Evolutionary conservation across 2,888 invertebrate species (phyloP), one percentile per base, ranked within the genome.

Genomic region (Smittia aterrima): DNA sequence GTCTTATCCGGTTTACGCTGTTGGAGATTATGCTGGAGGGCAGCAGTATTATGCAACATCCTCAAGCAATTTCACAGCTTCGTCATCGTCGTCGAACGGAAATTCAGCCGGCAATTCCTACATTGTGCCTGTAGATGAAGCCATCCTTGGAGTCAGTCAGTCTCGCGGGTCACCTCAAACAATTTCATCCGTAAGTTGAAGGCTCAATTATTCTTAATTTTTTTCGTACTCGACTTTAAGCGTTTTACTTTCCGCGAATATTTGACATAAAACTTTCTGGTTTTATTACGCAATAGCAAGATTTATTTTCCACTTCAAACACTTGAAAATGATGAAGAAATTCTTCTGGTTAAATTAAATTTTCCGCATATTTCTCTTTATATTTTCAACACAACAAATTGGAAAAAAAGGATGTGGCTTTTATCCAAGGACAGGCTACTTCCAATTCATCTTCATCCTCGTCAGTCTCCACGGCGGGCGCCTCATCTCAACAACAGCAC

Each of bases 1-100:
- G 89, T 87, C 89, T 79, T 90, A 90, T 85, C 91, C 92, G 75
- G 90, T 92, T 72, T 92, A 92, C 80, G 89, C 91, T 66, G 90
- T 91, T 76, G 90, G 89, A 13, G 91, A 90, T 76, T 83, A 83
- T 75, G 80, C 82, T 75, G 54, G 67, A 18, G 81, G 79, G 76
- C 82, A 80, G 40, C 83, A 83, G 81, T 92, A 87, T 81, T 95
- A 87, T 84, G 91, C 88, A 77, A 88, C 86, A 80, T 88, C 86
- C 81, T 78, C 82, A 68, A 88, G 87, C 76, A 87, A 89, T 77
- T 89, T 90, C 83, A 80, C 83, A 41, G 79, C 84, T 9, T 80
- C 82, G 38, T 79, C 82, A 71, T 80, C 81, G 20, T 78, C 83
- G 3, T 80, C 83, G 41, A 82, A 84, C n/a, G 81, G 82, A 77